Percentiles rank a stretch among this genome's conserved stretches.
Conservation (phyloP, 1,140 invertebrate species). For the Magallana gigas region DNA sequence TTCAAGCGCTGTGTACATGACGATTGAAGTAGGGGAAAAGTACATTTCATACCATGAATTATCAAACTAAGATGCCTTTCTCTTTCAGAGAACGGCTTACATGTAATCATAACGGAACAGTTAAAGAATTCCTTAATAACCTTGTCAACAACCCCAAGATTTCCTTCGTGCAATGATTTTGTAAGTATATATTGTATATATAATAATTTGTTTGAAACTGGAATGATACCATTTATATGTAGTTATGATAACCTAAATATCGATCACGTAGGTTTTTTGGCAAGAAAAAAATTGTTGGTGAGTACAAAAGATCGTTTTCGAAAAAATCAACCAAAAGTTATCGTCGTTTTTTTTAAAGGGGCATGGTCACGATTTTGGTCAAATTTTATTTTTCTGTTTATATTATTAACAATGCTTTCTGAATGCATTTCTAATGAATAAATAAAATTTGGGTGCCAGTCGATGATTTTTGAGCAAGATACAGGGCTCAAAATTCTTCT, state of each 20-base stretch:
- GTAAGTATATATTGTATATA: constrained; percentile 48
- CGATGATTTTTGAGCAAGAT: neutral
- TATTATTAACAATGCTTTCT: too few relatives aligned
- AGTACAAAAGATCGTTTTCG: constrained; percentile 74
- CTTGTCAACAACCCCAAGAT: constrained; percentile 55
- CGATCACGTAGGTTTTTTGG: constrained; percentile 1
- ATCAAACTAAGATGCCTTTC: neutral
- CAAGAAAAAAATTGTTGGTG: constrained; percentile 70
- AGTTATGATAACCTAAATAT: too few relatives aligned
- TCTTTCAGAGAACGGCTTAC: constrained; percentile 47
- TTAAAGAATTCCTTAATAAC: constrained; percentile 58
- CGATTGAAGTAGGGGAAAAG: constrained; percentile 49
- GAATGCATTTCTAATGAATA: constrained; percentile 64
- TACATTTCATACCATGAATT: too few relatives aligned
- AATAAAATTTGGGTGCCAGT: constrained; percentile 54
- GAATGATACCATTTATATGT: too few relatives aligned
- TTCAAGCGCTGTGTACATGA: constrained; percentile 45
- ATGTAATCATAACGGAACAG: constrained; percentile 47
- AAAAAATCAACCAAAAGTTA: constrained; percentile 73
- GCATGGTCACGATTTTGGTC: too few relatives aligned
- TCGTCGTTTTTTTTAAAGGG: constrained; percentile 56
- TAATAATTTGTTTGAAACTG: too few relatives aligned
- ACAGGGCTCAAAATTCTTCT: too few relatives aligned
- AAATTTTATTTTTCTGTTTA: too few relatives aligned
- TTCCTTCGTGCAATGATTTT: constrained; percentile 51